Conservation (phyloP, 1,140 invertebrate species). For the Camponotus vicinus region DNA sequence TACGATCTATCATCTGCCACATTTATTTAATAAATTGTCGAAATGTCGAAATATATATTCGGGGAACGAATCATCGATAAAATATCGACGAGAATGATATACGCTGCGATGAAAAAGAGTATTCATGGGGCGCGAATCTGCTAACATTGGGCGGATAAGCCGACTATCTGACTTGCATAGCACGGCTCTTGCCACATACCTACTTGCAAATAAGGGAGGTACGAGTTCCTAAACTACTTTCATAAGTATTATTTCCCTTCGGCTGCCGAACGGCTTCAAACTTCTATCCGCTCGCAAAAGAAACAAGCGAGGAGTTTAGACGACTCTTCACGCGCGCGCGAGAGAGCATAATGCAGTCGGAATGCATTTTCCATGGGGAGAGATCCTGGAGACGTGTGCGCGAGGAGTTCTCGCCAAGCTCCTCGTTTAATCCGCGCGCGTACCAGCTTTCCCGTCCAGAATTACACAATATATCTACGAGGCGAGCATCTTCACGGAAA, state of each 20-base stretch:
- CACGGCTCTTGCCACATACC: constrained; percentile 2
- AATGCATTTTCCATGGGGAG: constrained; percentile 54
- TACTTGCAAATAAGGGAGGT: constrained; percentile 47
- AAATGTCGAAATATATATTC: not conserved
- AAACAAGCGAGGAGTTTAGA: constrained; percentile 59
- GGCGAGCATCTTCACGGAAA: constrained; percentile 2
- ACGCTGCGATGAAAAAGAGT: not conserved
- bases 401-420: constrained; percentile 42
- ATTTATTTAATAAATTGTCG: not conserved
- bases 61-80: not conserved
- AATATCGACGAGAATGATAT: not conserved
- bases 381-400: constrained; percentile 13
- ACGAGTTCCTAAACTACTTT: constrained; percentile 52
- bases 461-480: constrained; percentile 23
- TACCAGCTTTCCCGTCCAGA: constrained; percentile 30
- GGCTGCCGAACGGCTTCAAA: constrained; percentile 55
- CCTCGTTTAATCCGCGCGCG: constrained; percentile 53
- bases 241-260: constrained; percentile 57
- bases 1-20: not conserved
- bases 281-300: constrained; percentile 51
- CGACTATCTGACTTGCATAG: not conserved
- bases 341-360: constrained; percentile 37
- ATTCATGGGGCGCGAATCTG: not conserved
- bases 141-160: constrained; percentile 12
- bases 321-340: constrained; percentile 18